A percentile compares a stretch with the other conserved stretches of the same genome.
phyloP scores from a whole-genome alignment of 1,140 invertebrate species.

The Tetragonula clypearis region DNA sequence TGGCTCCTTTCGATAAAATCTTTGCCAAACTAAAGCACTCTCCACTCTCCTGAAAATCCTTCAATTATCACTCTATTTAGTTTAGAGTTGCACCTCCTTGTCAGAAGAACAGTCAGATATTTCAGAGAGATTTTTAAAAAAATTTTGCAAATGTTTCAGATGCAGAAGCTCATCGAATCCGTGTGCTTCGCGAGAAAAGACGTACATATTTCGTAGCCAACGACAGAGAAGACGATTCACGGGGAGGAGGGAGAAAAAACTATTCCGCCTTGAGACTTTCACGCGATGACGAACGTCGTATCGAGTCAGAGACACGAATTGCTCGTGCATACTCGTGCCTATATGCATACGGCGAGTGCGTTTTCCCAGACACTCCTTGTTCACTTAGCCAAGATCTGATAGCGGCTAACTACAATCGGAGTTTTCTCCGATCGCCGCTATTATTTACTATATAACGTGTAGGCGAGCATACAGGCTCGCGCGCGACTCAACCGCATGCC shows the following conservation, averaged over 20 bases:
- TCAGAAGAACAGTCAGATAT: no score
- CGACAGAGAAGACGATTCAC: not conserved
- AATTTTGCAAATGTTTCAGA: no score
- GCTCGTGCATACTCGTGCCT: slow-evolving; percentile 37
- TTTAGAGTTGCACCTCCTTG: no score
- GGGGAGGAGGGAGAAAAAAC: not conserved
- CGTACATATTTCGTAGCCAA: not conserved
- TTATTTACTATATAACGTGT: slow-evolving; percentile 76
- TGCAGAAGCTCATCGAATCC: no score
- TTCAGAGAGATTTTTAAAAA: no score
- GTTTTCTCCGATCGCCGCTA: slow-evolving; percentile 73
- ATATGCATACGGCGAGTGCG: slow-evolving; percentile 64
- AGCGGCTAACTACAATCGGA: slow-evolving; percentile 77
- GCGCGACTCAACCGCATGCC: slow-evolving; percentile 61
- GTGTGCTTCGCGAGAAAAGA: no score
- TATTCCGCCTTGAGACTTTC: slow-evolving; percentile 38
- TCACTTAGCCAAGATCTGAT: slow-evolving; percentile 75
- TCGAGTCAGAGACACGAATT: slow-evolving; percentile 41
- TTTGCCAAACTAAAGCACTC: no score
- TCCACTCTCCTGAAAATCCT: no score
- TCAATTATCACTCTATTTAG: no score
- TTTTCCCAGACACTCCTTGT: slow-evolving; percentile 78
- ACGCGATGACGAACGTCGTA: slow-evolving; percentile 42
- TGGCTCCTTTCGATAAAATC: no score
- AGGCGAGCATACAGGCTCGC: slow-evolving; percentile 59